phyloP scores from a whole-genome alignment of 2,888 invertebrate genomes.

The Drosophila atripex region DNA sequence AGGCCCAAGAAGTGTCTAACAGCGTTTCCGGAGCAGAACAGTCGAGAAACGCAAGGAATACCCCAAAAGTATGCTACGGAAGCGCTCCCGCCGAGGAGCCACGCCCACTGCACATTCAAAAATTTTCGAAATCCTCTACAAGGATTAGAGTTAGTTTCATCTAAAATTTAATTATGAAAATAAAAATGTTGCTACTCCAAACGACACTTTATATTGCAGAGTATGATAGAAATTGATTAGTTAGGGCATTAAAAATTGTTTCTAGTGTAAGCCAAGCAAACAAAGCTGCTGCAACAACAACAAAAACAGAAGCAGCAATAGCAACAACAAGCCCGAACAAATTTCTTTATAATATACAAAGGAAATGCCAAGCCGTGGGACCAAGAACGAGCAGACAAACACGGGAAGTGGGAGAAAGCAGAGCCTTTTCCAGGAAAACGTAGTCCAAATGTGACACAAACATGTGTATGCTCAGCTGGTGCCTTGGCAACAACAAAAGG shows the following conservation, averaged over 20 bases:
- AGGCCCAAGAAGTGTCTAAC: slow-evolving; percentile 46
- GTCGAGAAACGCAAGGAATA: slow-evolving; percentile 27
- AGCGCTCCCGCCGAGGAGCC: slow-evolving; percentile 11
- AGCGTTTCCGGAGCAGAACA: slow-evolving; percentile 26
- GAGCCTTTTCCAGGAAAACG: slow-evolving; percentile 23
- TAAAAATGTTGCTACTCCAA: too few relatives aligned
- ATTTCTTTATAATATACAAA: slow-evolving; percentile 78
- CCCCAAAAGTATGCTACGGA: slow-evolving; percentile 34
- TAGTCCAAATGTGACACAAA: slow-evolving; percentile 71
- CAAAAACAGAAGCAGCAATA: slow-evolving; percentile 16
- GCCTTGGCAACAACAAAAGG: slow-evolving; percentile 54
- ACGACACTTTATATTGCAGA: too few relatives aligned
- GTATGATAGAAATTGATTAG: neutral
- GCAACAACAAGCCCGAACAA: slow-evolving; percentile 49
- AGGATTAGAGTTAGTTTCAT: neutral
- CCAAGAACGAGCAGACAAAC: slow-evolving; percentile 40
- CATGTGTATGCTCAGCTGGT: slow-evolving; percentile 74
- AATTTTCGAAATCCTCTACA: neutral
- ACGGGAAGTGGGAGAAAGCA: slow-evolving; percentile 1
- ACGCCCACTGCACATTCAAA: slow-evolving; percentile 24
- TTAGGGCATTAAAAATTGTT: neutral
- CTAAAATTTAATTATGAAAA: neutral
- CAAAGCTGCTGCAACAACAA: slow-evolving; percentile 34
- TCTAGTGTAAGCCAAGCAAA: slow-evolving; percentile 23
- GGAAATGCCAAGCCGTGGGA: slow-evolving; percentile 70